Conservation (phyloP, 2,888 invertebrate genomes). For the Myopa testacea region DNA sequence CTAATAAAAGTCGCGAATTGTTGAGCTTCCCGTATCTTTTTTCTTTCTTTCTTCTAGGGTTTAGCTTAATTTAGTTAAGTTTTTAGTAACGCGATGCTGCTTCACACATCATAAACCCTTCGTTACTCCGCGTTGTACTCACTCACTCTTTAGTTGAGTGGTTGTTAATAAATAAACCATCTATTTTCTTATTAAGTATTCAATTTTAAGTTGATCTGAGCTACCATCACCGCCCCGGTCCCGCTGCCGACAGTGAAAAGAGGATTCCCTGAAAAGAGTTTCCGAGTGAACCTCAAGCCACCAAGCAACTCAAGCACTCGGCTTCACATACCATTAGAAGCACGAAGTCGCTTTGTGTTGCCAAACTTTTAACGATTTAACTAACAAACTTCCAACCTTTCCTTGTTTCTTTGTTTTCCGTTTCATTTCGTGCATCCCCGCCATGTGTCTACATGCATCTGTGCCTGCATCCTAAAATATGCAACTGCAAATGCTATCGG, state of each 20-base stretch:
- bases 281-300: too few species aligned
- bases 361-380: constrained; percentile 67
- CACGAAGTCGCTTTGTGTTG: constrained; percentile 35
- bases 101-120: too few species aligned
- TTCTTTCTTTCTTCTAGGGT: too few species aligned
- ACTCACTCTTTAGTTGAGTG: background rate
- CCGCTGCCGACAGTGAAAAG: background rate
- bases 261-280: background rate
- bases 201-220: constrained; percentile 15
- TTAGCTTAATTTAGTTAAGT: too few species aligned
- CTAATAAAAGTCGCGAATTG: too few species aligned
- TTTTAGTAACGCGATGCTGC: too few species aligned
- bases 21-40: too few species aligned
- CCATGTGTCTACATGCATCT: constrained; percentile 22
- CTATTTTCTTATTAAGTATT: constrained; percentile 40
- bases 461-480: constrained; percentile 36
- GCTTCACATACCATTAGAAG: background rate
- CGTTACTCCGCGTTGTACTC: too few species aligned
- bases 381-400: constrained; percentile 62
- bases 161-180: background rate
- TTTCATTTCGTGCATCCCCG: constrained; percentile 57
- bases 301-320: background rate
- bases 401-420: constrained; percentile 61
- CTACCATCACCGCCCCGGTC: too few species aligned
- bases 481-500: constrained; percentile 27